Percentiles rank a stretch among this genome's conserved stretches.
Evolutionary conservation across 2,113 vertebrate genomes (phyloP).

Genomic region (Phocoena phocoena): DNA sequence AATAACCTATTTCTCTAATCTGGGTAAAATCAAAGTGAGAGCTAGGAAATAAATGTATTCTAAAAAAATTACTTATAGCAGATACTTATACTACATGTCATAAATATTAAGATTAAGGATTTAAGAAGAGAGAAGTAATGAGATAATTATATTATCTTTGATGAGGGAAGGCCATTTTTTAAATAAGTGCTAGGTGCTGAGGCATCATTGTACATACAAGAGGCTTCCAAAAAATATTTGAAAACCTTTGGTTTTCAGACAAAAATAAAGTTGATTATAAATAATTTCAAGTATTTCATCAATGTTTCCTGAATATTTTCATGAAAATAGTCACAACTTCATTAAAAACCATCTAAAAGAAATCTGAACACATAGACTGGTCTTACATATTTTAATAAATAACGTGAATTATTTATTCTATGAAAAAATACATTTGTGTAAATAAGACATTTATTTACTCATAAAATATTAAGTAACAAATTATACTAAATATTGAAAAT

Average conservation of each 20-base stretch:
- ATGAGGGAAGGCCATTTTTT: background rate
- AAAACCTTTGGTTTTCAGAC: background rate
- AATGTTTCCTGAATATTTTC: background rate
- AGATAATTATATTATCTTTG: background rate
- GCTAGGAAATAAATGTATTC: background rate
- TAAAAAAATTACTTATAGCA: background rate
- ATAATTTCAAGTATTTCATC: background rate
- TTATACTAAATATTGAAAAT: background rate
- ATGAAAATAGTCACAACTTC: background rate
- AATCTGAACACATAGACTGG: background rate
- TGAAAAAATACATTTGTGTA: background rate
- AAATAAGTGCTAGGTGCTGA: background rate
- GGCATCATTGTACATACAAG: background rate
- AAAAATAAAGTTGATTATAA: background rate
- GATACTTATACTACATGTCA: background rate
- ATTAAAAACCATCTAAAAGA: background rate
- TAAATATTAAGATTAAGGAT: background rate
- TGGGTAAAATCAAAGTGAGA: background rate
- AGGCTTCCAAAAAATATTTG: background rate
- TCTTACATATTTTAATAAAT: background rate
- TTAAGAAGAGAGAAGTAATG: background rate
- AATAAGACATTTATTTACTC: background rate
- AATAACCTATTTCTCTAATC: background rate
- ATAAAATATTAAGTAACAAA: background rate
- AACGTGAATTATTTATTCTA: background rate